phyloP scores from a whole-genome alignment of 2,797 vertebrate genomes.

The Falco cherrug region DNA sequence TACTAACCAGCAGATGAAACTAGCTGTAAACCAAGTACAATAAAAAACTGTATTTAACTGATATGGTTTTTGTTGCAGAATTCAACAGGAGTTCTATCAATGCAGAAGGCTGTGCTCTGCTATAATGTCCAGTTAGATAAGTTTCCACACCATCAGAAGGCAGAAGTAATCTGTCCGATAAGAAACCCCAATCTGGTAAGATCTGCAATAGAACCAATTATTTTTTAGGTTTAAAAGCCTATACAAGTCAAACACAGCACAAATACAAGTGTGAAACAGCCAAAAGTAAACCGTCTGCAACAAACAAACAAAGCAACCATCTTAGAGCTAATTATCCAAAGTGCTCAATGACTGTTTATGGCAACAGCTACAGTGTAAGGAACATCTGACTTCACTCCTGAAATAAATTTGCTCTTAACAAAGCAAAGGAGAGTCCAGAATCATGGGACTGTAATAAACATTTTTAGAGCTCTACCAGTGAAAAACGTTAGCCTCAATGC shows the following conservation, averaged over 20 bases:
- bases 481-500: neutral
- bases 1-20: neutral
- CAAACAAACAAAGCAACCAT: neutral
- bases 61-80: fast-evolving
- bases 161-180: neutral
- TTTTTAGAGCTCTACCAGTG: neutral
- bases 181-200: neutral
- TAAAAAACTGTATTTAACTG: neutral
- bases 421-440: neutral
- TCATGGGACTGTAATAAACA: neutral
- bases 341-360: neutral
- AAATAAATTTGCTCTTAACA: neutral
- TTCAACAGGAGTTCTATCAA: neutral
- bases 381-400: neutral
- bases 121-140: neutral
- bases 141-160: neutral
- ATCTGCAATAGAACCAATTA: neutral
- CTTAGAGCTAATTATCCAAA: neutral
- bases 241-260: neutral
- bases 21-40: neutral
- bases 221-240: neutral
- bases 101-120: neutral
- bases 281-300: neutral
- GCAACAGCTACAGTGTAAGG: neutral
- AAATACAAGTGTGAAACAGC: neutral